Evolutionary conservation across 2,888 invertebrate species (phyloP).

Genomic region (Eucriotettix oculatus): DNA sequence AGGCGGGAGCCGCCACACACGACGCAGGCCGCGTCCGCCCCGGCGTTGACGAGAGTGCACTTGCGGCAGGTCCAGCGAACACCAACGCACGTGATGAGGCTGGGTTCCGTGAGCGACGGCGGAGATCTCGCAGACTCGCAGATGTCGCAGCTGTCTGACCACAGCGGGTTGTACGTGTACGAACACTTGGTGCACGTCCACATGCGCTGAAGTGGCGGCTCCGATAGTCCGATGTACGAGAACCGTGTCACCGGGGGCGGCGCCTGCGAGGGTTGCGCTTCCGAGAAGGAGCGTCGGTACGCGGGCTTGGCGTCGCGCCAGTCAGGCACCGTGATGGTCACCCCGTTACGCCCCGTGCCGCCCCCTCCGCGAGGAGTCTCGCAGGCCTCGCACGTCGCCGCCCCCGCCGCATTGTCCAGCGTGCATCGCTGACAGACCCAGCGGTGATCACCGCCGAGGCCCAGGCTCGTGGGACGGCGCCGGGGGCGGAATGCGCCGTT

Average conservation of each 20-base stretch:
- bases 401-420: conserved; percentile 47
- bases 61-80: conserved; percentile 65
- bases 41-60: conserved; percentile 71
- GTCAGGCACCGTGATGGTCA: conserved; percentile 30
- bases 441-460: conserved; percentile 22
- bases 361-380: conserved; percentile 39
- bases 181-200: conserved; percentile 84
- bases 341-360: conserved; percentile 24
- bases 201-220: conserved; percentile 32
- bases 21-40: conserved; percentile 53
- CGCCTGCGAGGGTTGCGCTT: conserved; percentile 21
- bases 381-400: conserved; percentile 57
- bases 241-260: conserved; percentile 17
- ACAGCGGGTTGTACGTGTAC: conserved; percentile 71
- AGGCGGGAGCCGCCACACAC: conserved; percentile 77
- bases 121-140: conserved; percentile 51
- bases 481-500: conserved; percentile 36
- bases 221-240: conserved; percentile 21
- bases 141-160: conserved; percentile 65
- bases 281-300: conserved; percentile 31
- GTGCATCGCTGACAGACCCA: conserved; percentile 66
- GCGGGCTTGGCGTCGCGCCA: conserved; percentile 28
- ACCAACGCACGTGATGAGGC: conserved; percentile 49
- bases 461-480: conserved; percentile 38
- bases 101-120: conserved; percentile 44